Percentiles rank a stretch among this genome's conserved stretches.
phyloP scores from a whole-genome alignment of 2,113 vertebrate genomes.

The Erpornis zantholeuca region DNA sequence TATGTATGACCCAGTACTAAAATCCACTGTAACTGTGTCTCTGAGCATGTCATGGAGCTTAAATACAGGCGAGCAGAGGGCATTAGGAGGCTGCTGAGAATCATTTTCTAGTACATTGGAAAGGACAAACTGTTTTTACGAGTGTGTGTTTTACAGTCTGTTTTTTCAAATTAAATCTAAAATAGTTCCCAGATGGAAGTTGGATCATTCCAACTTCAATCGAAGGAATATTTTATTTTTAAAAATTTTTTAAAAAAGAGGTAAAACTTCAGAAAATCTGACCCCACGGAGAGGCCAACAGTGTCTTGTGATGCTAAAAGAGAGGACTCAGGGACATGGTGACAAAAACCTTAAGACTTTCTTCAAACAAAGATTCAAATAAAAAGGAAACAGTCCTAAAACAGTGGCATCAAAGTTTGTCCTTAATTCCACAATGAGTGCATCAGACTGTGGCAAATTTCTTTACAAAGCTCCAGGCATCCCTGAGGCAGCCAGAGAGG shows the following conservation, averaged over 20 bases:
- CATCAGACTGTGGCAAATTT: conserved; percentile 12
- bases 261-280: background rate
- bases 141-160: background rate
- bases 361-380: background rate
- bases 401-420: background rate
- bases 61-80: background rate
- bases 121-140: conserved; percentile 33
- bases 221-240: background rate
- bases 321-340: background rate
- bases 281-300: background rate
- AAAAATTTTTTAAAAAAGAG: background rate
- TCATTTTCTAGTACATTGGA: background rate
- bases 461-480: background rate
- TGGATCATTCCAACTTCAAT: background rate
- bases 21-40: background rate
- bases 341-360: background rate
- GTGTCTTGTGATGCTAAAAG: background rate
- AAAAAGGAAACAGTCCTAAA: background rate
- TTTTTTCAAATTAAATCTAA: conserved; percentile 23
- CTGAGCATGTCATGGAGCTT: background rate
- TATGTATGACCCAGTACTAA: background rate
- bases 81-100: conserved; percentile 9
- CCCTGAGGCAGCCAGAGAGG: background rate
- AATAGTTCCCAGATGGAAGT: conserved; percentile 25
- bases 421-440: background rate